phyloP scores from a whole-genome alignment of 2,888 invertebrate genomes.

The Campaea margaritaria region DNA sequence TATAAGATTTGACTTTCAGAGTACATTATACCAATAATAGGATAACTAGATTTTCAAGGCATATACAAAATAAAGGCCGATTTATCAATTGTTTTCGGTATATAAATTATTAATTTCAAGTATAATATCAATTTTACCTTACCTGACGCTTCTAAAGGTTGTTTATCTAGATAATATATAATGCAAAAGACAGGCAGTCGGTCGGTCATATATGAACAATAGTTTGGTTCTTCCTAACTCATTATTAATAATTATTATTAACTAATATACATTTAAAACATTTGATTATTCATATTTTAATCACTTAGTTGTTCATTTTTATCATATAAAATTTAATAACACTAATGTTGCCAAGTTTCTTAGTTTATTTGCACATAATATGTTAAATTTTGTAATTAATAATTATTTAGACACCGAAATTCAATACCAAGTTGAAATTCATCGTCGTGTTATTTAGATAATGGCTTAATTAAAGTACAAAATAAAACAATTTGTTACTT shows the following conservation, averaged over 20 bases:
- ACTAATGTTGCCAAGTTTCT: slow-evolving; percentile 81
- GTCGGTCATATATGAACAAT: slow-evolving; percentile 40
- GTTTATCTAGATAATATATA: slow-evolving; percentile 53
- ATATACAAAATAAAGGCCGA: slow-evolving; percentile 35
- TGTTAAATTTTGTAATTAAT: slow-evolving; percentile 81
- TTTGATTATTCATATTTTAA: slow-evolving; percentile 82
- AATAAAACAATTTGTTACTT: slow-evolving; percentile 88
- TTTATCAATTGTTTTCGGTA: slow-evolving; percentile 34
- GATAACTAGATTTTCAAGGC: slow-evolving; percentile 48
- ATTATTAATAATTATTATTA: slow-evolving; percentile 24
- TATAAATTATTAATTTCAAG: slow-evolving; percentile 18
- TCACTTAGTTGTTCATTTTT: slow-evolving; percentile 80
- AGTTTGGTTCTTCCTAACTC: slow-evolving; percentile 55
- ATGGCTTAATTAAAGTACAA: slow-evolving; percentile 89
- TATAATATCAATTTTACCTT: slow-evolving; percentile 21
- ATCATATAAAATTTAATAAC: slow-evolving; percentile 74
- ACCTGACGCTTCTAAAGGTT: slow-evolving; percentile 65
- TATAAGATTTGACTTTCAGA: slow-evolving; percentile 52
- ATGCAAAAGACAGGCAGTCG: slow-evolving; percentile 27
- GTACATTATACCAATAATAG: slow-evolving; percentile 42
- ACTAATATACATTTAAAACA: slow-evolving; percentile 24
- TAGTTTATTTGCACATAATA: slow-evolving; percentile 84
- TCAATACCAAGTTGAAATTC: slow-evolving; percentile 77
- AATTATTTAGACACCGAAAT: slow-evolving; percentile 79
- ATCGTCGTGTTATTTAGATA: slow-evolving; percentile 85